Percentiles rank a stretch among this genome's conserved stretches.
These are phyloP conservation scores for Nephrotoma appendiculata DNA, from an alignment of 2,888 invertebrate species.

Conservation along the genomic window DNA sequence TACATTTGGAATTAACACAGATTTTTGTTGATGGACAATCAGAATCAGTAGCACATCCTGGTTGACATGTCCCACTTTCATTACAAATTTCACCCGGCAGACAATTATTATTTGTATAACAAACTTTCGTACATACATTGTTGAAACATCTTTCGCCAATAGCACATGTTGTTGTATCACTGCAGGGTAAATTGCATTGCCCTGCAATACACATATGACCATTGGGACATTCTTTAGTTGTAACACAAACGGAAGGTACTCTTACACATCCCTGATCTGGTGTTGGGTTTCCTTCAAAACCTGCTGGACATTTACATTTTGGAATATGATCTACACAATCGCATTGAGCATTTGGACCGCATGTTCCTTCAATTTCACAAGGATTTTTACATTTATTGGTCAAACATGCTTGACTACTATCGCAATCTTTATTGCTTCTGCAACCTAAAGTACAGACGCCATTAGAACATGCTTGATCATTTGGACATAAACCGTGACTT, in stretches of 20 bases:
- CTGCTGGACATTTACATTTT: conserved; percentile 65
- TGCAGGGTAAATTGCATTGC: conserved; percentile 65
- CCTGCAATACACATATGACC: conserved; percentile 65
- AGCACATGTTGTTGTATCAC: conserved; percentile 58
- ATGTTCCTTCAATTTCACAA: conserved; percentile 57
- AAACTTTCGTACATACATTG: conserved; percentile 67
- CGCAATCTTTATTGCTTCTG: conserved; percentile 68
- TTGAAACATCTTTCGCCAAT: conserved; percentile 71
- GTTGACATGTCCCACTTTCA: conserved; percentile 59
- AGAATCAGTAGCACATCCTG: conserved; percentile 66
- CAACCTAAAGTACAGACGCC: conserved; percentile 74
- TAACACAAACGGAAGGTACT: conserved; percentile 54
- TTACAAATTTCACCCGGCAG: conserved; percentile 78
- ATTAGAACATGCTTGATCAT: conserved; percentile 63
- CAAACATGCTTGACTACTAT: conserved; percentile 60
- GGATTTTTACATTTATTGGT: conserved; percentile 76
- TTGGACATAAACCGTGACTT: conserved; percentile 66
- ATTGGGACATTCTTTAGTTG: conserved; percentile 55
- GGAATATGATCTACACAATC: conserved; percentile 58
- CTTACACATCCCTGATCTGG: conserved; percentile 82
- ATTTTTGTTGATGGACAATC: conserved; percentile 68
- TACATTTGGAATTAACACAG: conserved; percentile 60
- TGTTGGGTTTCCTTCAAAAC: conserved; percentile 75
- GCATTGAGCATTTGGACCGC: conserved; percentile 76
- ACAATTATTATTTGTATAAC: conserved; percentile 81